Evolutionary conservation across 2,888 invertebrate species (phyloP), one percentile per base, ranked within the genome.

Genomic region (Hydraecia micacea): DNA sequence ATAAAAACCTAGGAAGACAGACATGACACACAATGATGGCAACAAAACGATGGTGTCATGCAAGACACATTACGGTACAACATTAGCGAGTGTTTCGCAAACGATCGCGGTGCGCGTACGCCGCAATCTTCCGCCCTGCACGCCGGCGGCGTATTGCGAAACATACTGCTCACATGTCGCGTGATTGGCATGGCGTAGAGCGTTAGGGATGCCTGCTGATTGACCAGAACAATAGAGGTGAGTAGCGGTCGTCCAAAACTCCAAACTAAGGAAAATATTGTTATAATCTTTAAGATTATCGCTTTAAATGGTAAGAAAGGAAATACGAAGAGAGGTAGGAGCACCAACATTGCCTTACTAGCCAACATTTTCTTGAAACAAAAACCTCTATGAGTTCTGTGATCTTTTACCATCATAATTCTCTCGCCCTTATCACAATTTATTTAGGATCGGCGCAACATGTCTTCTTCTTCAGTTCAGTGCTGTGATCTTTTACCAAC

Each of bases 101-200:
- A 82, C 32, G 70, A 87, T 87, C 80, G 83, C 83, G 80, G 83
- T 87, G 74, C 75, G 83, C 80, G 75, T 73, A 77, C 88, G 73
- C 86, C 78, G 88, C 88, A 82, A 81, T 88, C 89, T 88, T 88
- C 89, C 88, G 88, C 81, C 83, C 80, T 73, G 77, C 68, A 75
- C 78, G n/a, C n/a, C n/a, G n/a, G n/a, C 67, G 77, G 42, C 71
- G 81, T 60, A 81, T 88, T 89, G 80, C 78, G 75, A 84, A 82
- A 89, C 71, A 39, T 62, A 75, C 67, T 69, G 73, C 73, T 79
- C 80, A 80, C 74, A 83, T 88, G 86, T 86, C 81, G 88, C 84
- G 67, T n/a, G 69, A 77, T 77, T 79, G 63, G 66, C 79, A 76
- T 73, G 76, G 73, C 60, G 58, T 74, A 65, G 78, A 79, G 76